phyloP scores from a whole-genome alignment of 2,113 vertebrate genomes.

The Scalopus aquaticus region DNA sequence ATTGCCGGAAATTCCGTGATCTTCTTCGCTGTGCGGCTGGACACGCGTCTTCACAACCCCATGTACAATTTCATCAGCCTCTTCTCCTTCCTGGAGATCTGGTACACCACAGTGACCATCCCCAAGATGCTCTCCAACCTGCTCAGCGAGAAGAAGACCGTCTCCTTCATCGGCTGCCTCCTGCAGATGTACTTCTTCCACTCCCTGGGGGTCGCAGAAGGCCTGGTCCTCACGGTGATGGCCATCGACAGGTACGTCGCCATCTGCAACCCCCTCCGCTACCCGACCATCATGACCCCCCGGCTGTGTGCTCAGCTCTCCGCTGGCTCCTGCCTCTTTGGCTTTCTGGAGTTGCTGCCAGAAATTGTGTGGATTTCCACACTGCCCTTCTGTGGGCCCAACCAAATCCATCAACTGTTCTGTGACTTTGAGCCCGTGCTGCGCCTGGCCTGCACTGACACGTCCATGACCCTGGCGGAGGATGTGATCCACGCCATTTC shows the following conservation, averaged over 20 bases:
- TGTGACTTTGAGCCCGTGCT: conserved; percentile 79
- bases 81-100: conserved; percentile 73
- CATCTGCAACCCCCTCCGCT: conserved; percentile 73
- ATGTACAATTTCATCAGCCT: conserved; percentile 67
- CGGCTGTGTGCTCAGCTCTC: conserved; percentile 42
- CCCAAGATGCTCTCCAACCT: conserved; percentile 67
- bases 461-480: conserved; percentile 48
- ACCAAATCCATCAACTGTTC: conserved; percentile 74
- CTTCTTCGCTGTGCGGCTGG: conserved; percentile 49
- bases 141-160: conserved; percentile 44
- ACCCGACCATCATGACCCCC: conserved; percentile 67
- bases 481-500: conserved; percentile 69
- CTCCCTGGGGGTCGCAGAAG: conserved; percentile 62
- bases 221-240: conserved; percentile 51
- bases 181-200: conserved; percentile 72
- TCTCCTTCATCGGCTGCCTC: conserved; percentile 60
- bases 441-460: conserved; percentile 75
- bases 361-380: conserved; percentile 76
- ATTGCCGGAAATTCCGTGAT: conserved; percentile 63
- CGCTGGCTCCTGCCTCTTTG: conserved; percentile 70
- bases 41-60: conserved; percentile 48
- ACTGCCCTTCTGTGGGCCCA: conserved; percentile 76
- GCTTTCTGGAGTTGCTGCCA: conserved; percentile 66
- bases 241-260: conserved; percentile 71
- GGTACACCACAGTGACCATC: conserved; percentile 65